These are phyloP conservation scores for Decapterus maruadsi DNA, from an alignment of 2,797 vertebrate species.

Conservation along the genomic window DNA sequence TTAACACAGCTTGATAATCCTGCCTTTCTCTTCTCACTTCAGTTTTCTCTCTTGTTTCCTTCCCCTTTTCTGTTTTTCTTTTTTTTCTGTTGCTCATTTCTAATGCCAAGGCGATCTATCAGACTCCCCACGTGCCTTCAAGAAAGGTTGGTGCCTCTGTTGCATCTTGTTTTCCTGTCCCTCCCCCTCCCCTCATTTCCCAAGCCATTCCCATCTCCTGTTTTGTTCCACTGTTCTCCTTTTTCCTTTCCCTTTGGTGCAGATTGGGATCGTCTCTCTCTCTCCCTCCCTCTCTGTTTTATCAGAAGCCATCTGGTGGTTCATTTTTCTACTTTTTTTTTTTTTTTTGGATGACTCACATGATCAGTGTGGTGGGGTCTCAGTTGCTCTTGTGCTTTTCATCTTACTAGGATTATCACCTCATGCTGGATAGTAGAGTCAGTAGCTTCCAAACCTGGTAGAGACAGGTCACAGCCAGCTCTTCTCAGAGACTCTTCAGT, in stretches of 20 bases:
- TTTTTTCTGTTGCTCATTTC: conserved; percentile 91
- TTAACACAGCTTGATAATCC: conserved; percentile 84
- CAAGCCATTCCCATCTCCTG: conserved; percentile 46
- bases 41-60: conserved; percentile 84
- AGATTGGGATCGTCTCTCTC: conserved; percentile 39
- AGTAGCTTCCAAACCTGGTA: conserved; percentile 24
- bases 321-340: conserved; percentile 32
- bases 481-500: conserved; percentile 24
- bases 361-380: conserved; percentile 38
- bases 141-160: conserved; percentile 97
- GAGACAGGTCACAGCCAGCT: conserved; percentile 24
- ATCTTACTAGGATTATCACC: conserved; percentile 58
- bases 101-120: conserved; percentile 96
- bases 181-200: conserved; percentile 28
- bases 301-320: conserved; percentile 53
- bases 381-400: conserved; percentile 44
- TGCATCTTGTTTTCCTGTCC: conserved; percentile 69
- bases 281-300: conserved; percentile 44
- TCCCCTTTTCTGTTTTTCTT: conserved; percentile 64
- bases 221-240: conserved; percentile 55
- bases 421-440: conserved; percentile 44
- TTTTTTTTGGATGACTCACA: conserved; percentile 46
- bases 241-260: conserved; percentile 37
- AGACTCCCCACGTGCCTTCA: conserved; percentile 97
- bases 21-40: conserved; percentile 81